phyloP scores from a whole-genome alignment of 2,113 vertebrate genomes.

The Anolis carolinensis region DNA sequence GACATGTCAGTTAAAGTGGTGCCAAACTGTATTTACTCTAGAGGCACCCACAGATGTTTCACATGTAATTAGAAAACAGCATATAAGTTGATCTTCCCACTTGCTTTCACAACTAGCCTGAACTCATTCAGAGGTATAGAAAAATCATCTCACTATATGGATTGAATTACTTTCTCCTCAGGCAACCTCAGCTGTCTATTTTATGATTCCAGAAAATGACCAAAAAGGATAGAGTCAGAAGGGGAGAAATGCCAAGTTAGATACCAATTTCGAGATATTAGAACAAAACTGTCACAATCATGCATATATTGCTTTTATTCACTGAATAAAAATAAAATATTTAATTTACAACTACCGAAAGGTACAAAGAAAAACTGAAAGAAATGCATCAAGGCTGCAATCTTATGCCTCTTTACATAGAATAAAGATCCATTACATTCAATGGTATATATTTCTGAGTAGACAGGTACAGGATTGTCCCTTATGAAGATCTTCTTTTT shows the following conservation, averaged over 20 bases:
- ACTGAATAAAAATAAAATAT: background rate
- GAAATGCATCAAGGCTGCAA: too few species aligned
- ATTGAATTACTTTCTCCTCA: background rate
- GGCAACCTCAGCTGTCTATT: background rate
- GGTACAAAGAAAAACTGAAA: background rate
- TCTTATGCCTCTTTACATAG: too few species aligned
- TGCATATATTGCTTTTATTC: background rate
- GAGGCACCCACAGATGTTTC: conserved; percentile 16
- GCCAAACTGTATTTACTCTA: too few species aligned
- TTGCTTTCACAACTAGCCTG: background rate
- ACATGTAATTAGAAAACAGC: conserved; percentile 12
- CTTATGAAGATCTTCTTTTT: background rate
- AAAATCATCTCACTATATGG: background rate
- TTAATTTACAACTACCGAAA: background rate
- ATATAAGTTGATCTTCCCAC: background rate
- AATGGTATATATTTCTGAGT: background rate
- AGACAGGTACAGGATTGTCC: background rate
- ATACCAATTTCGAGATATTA: background rate
- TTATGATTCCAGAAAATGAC: conserved; percentile 9
- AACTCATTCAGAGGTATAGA: background rate
- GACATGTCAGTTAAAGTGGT: too few species aligned
- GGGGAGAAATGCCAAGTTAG: background rate
- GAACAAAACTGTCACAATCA: background rate
- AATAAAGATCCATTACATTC: background rate
- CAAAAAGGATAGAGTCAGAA: background rate